Evolutionary conservation across 2,113 vertebrate genomes (phyloP).

Genomic region (Gorsachius goisagi): DNA sequence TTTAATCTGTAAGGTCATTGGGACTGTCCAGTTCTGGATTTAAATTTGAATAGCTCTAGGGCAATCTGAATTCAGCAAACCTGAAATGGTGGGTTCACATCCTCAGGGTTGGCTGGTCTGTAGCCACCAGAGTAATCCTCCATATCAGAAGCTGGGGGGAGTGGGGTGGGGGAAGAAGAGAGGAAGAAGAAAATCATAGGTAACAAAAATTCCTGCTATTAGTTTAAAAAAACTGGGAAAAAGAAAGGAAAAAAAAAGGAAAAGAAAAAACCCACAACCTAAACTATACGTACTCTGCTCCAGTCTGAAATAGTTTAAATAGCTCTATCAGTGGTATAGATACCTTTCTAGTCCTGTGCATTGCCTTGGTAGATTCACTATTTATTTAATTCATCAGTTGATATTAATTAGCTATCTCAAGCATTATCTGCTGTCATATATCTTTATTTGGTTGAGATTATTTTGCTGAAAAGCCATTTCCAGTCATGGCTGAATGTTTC

Average conservation of each 20-base stretch:
- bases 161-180: background rate
- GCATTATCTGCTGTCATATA: background rate
- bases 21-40: background rate
- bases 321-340: background rate
- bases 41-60: background rate
- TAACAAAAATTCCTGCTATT: background rate
- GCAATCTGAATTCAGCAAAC: background rate
- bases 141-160: background rate
- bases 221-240: background rate
- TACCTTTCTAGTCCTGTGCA: background rate
- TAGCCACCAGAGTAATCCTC: background rate
- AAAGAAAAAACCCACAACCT: rapidly evolving
- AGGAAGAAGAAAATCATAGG: background rate
- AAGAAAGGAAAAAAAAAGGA: rapidly evolving
- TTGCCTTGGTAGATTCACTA: background rate
- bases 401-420: background rate
- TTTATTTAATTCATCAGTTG: background rate
- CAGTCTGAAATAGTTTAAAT: background rate
- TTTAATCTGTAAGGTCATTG: background rate
- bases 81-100: background rate
- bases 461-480: background rate
- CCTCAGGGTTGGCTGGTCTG: background rate
- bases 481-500: background rate
- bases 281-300: background rate
- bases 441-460: background rate